Percentiles rank a stretch among this genome's conserved stretches.
Conservation (phyloP, 2,797 vertebrate species). For the Alfaro cultratus region DNA sequence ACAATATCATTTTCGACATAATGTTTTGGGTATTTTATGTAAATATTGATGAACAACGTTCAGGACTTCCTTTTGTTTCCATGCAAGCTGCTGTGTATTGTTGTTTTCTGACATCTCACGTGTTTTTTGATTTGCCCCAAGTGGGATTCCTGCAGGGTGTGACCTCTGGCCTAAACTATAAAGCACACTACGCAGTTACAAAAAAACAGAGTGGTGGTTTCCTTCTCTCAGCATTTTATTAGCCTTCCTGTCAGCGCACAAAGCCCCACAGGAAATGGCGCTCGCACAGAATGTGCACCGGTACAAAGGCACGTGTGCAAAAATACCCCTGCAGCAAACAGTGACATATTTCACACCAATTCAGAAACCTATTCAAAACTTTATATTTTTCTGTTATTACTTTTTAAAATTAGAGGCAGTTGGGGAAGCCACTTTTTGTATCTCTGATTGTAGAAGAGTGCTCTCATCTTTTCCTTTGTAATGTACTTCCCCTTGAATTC, state of each 20-base stretch:
- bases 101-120: constrained; percentile 35
- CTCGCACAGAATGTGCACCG: constrained; percentile 51
- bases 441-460: background rate
- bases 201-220: constrained; percentile 70
- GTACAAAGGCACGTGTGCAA: constrained; percentile 19
- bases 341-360: background rate
- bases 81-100: constrained; percentile 1
- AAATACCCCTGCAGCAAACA: constrained; percentile 6
- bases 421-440: background rate
- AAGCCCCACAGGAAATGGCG: constrained; percentile 78
- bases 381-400: background rate
- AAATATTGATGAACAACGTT: background rate
- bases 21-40: background rate
- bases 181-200: constrained; percentile 17
- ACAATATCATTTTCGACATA: background rate
- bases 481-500: constrained; percentile 52
- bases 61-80: background rate
- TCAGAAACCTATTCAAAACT: background rate
- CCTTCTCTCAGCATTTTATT: constrained; percentile 76
- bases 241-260: constrained; percentile 78
- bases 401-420: background rate
- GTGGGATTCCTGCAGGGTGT: constrained; percentile 33
- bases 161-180: constrained; percentile 42
- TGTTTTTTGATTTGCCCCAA: constrained; percentile 41
- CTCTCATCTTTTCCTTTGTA: constrained; percentile 39